phyloP scores from a whole-genome alignment of 1,140 invertebrate genomes.

The Tetramorium simillimum region DNA sequence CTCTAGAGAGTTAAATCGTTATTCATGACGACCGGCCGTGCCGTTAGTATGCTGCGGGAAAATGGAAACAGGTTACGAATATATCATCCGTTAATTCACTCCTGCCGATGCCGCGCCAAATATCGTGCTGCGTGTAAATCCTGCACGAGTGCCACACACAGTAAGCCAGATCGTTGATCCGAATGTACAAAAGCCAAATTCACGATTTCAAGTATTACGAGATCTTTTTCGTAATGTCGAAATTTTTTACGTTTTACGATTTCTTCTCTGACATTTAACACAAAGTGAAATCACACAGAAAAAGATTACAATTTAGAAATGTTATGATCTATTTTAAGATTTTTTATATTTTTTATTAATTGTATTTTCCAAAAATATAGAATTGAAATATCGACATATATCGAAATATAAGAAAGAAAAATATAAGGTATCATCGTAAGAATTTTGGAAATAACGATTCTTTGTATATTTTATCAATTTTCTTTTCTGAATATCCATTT shows the following conservation, averaged over 20 bases:
- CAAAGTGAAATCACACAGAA: background rate
- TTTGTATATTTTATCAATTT: background rate
- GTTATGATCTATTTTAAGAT: too few species aligned
- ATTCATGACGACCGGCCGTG: conserved; percentile 41
- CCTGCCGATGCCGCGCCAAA: conserved; percentile 36
- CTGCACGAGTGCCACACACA: background rate
- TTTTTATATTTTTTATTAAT: background rate
- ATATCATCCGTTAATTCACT: conserved; percentile 59
- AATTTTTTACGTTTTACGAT: background rate
- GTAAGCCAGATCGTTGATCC: background rate
- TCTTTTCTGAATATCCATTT: background rate
- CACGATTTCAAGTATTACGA: background rate
- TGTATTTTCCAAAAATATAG: background rate
- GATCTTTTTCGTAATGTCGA: conserved; percentile 11
- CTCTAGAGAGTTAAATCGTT: conserved; percentile 51
- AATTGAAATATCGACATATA: background rate
- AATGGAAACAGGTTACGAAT: conserved; percentile 59
- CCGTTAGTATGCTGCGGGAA: conserved; percentile 50
- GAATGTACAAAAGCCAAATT: conserved; percentile 8
- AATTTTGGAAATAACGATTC: background rate
- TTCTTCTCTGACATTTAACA: background rate
- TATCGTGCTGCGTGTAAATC: conserved; percentile 4
- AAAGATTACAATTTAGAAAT: background rate
- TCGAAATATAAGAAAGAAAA: background rate
- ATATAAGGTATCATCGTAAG: background rate